Percentiles rank a stretch among this genome's conserved stretches.
phyloP scores from a whole-genome alignment of 2,797 vertebrate genomes.

The Cephalopachus bancanus region DNA sequence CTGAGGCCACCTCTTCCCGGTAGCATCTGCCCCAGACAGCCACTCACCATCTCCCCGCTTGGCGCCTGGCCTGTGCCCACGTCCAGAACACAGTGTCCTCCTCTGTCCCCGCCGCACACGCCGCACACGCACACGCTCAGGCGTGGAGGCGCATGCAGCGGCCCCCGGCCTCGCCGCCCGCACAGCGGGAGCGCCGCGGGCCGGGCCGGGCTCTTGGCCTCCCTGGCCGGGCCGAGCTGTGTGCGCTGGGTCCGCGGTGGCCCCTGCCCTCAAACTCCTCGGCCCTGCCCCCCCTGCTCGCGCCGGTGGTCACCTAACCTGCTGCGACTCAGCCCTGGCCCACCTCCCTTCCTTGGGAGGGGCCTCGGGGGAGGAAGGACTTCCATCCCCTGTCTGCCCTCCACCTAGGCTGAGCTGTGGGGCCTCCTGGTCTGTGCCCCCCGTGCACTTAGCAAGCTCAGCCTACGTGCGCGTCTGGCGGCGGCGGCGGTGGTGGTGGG shows the following conservation, averaged over 20 bases:
- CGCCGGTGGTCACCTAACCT: background rate
- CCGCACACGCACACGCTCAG: constrained; percentile 75
- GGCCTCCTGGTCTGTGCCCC: constrained; percentile 18
- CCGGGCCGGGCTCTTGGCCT: constrained; percentile 17
- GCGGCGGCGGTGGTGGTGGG: background rate
- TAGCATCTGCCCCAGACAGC: constrained; percentile 71
- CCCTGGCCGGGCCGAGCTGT: background rate
- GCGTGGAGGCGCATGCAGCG: constrained; percentile 53
- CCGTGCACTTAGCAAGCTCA: constrained; percentile 25
- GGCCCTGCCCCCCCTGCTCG: background rate
- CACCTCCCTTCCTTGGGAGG: background rate
- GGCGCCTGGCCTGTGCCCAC: constrained; percentile 81
- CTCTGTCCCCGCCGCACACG: constrained; percentile 75
- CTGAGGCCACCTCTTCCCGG: constrained; percentile 63
- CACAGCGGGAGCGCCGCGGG: background rate
- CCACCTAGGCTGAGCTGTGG: constrained; percentile 34
- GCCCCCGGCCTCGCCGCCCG: constrained; percentile 43
- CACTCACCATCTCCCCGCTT: constrained; percentile 70
- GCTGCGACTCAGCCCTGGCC: constrained; percentile 8
- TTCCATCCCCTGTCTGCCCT: constrained; percentile 76
- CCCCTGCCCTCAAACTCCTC: background rate
- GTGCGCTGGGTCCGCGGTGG: background rate
- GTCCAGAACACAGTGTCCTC: constrained; percentile 84
- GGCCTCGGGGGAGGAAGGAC: background rate
- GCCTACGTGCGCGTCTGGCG: background rate